These are phyloP conservation scores for Mormyrops attenuatus DNA, from an alignment of 2,797 vertebrate genomes.

Conservation along the genomic window DNA sequence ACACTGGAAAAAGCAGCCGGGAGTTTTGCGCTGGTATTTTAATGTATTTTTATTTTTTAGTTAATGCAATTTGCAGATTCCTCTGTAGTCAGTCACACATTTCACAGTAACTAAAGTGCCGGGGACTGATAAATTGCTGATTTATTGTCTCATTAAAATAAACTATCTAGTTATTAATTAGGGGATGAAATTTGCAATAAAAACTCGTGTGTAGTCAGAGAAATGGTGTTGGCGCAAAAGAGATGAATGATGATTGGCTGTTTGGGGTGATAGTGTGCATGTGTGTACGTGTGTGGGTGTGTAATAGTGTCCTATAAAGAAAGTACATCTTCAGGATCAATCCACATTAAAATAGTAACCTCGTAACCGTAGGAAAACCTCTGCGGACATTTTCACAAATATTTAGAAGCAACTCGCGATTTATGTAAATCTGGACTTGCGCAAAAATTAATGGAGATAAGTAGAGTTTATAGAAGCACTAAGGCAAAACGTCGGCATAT, in stretches of 20 bases:
- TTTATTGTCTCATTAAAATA: constrained; percentile 21
- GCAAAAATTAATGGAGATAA: not conserved
- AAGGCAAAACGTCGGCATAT: not conserved
- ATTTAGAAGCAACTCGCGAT: not conserved
- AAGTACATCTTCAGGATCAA: not conserved
- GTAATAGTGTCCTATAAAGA: not conserved
- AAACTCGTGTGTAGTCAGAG: not conserved
- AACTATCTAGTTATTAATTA: constrained; percentile 2
- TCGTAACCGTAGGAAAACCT: not conserved
- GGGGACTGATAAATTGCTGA: not conserved
- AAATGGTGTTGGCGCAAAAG: not conserved
- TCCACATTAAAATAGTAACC: not conserved
- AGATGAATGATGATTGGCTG: not conserved
- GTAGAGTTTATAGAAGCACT: not conserved
- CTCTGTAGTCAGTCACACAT: not conserved
- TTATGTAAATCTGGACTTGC: not conserved
- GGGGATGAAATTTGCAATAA: constrained; percentile 9
- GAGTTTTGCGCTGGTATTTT: not conserved
- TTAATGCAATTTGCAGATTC: not conserved
- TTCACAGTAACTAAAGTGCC: not conserved
- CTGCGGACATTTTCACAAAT: not conserved
- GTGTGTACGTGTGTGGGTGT: not conserved
- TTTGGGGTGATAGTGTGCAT: not conserved
- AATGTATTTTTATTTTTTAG: not conserved
- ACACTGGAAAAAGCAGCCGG: not conserved